phyloP scores from a whole-genome alignment of 2,113 vertebrate genomes.

The Zapus hudsonius region DNA sequence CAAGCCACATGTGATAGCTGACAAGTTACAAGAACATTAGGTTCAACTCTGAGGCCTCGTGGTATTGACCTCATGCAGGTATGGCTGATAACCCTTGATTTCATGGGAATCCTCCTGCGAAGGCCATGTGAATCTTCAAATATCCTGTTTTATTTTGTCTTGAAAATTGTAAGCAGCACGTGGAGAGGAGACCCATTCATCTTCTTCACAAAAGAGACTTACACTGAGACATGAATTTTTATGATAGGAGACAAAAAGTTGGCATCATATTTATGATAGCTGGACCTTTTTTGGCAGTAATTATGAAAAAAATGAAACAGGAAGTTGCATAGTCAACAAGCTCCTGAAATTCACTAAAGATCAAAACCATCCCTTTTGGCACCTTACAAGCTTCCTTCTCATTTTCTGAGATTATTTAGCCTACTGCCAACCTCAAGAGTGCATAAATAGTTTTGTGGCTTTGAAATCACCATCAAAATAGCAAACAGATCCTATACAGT shows the following conservation, averaged over 20 bases:
- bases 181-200: slow-evolving; percentile 66
- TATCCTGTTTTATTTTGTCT: neutral
- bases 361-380: slow-evolving; percentile 81
- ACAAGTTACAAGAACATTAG: neutral
- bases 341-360: slow-evolving; percentile 78
- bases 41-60: neutral
- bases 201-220: slow-evolving; percentile 55
- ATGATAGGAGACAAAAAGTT: slow-evolving; percentile 79
- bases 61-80: too few species aligned
- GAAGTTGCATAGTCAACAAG: slow-evolving; percentile 75
- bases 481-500: slow-evolving; percentile 71
- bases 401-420: slow-evolving; percentile 84
- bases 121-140: neutral
- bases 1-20: neutral
- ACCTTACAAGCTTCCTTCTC: slow-evolving; percentile 79
- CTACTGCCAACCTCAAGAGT: slow-evolving; percentile 78
- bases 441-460: slow-evolving; percentile 82
- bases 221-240: slow-evolving; percentile 78
- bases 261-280: slow-evolving; percentile 72
- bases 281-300: slow-evolving; percentile 75
- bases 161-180: neutral
- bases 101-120: neutral
- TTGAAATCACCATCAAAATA: slow-evolving; percentile 79
- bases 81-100: neutral
- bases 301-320: slow-evolving; percentile 62